Conservation (phyloP, 2,888 invertebrate genomes). For the Tetropium fuscum region DNA sequence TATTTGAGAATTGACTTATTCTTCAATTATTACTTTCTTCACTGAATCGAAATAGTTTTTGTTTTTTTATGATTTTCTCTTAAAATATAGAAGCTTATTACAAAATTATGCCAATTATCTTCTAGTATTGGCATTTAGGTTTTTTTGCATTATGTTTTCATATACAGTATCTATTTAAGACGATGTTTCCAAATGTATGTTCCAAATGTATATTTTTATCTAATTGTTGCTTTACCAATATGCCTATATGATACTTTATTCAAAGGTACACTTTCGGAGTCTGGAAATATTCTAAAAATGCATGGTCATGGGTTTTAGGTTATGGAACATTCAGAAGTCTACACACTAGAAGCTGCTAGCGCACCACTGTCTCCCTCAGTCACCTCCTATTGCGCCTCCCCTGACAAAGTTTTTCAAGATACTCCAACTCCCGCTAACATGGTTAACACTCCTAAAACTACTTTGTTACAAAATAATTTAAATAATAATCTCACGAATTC, state of each 20-base stretch:
- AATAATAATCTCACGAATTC: constrained; percentile 26
- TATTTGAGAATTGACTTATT: too few relatives aligned
- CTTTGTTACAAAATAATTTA: constrained; percentile 40
- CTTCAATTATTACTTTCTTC: too few relatives aligned
- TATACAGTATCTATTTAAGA: too few relatives aligned
- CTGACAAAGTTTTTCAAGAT: constrained; percentile 35
- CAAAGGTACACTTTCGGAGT: not conserved
- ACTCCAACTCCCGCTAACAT: not conserved
- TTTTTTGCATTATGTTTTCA: too few relatives aligned
- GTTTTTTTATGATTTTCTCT: too few relatives aligned
- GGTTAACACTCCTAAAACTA: constrained; percentile 28
- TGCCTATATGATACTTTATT: not conserved
- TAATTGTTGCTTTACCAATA: not conserved
- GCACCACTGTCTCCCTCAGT: constrained; percentile 68
- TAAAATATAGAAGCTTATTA: too few relatives aligned
- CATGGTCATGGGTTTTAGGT: constrained; percentile 70
- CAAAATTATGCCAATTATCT: too few relatives aligned
- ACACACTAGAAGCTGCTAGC: constrained; percentile 75
- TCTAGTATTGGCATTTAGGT: too few relatives aligned
- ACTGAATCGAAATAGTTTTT: too few relatives aligned
- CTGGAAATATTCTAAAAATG: constrained; percentile 30
- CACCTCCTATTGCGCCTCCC: constrained; percentile 53
- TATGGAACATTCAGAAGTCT: constrained; percentile 76
- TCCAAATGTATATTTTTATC: not conserved
- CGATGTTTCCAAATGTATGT: not conserved